Conservation (phyloP, 2,888 invertebrate species). For the Harpalus rufipes region DNA sequence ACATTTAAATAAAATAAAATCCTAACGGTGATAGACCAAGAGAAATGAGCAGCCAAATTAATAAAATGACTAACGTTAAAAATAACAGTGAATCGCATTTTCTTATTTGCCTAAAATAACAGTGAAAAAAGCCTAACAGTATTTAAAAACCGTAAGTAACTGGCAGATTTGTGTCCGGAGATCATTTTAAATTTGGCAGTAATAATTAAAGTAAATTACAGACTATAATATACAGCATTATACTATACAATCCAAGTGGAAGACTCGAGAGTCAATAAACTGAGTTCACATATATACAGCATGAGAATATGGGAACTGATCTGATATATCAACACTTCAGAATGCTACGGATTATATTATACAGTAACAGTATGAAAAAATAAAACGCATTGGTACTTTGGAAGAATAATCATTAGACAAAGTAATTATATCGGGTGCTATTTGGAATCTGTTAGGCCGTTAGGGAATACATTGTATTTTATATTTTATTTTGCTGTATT, state of each 20-base stretch:
- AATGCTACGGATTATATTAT: no score
- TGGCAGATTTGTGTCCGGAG: constrained; percentile 1
- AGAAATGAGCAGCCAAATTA: constrained; percentile 60
- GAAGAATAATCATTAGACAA: no score
- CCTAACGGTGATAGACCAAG: constrained; percentile 49
- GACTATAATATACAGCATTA: neutral
- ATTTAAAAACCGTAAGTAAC: constrained; percentile 57
- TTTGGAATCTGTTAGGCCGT: no score
- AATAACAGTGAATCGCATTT: constrained; percentile 64
- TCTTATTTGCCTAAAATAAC: constrained; percentile 63
- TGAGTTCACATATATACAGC: neutral
- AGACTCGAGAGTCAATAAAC: neutral
- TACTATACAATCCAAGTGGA: neutral
- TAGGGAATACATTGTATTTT: no score
- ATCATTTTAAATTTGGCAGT: constrained; percentile 17
- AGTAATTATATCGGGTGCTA: no score
- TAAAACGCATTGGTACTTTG: no score
- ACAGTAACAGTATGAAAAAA: no score
- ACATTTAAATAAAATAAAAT: constrained; percentile 60
- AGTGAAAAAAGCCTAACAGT: constrained; percentile 56
- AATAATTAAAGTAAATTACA: constrained; percentile 26
- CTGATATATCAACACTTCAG: no score
- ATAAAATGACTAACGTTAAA: constrained; percentile 61
- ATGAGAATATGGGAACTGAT: neutral
- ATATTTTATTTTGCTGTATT: no score